Conservation (phyloP, 2,888 invertebrate species). For the Troides oblongomaculatus region DNA sequence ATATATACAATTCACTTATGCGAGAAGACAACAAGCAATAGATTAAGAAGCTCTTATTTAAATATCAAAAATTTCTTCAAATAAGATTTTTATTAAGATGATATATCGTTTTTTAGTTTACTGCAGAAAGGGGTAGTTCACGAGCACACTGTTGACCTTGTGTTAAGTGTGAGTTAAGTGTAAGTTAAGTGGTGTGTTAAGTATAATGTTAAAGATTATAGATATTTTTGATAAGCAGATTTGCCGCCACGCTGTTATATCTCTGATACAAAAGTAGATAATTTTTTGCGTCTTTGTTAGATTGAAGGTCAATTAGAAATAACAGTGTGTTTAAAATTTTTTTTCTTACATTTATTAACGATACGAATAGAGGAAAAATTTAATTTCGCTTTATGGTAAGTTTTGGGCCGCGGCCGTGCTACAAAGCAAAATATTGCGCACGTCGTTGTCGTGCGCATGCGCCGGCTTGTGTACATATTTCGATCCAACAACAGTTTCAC, state of each 20-base stretch:
- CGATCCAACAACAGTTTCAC: too few species aligned
- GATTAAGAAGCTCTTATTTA: too few species aligned
- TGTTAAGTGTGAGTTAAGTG: neutral
- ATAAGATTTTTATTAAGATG: too few species aligned
- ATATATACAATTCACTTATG: too few species aligned
- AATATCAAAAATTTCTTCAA: too few species aligned
- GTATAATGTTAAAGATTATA: too few species aligned
- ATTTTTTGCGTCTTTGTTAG: neutral
- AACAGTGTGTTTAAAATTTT: neutral
- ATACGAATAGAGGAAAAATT: neutral
- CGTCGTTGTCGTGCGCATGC: too few species aligned
- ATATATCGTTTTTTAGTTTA: too few species aligned
- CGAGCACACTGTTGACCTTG: neutral
- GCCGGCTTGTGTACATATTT: too few species aligned
- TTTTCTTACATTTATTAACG: neutral
- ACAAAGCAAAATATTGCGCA: too few species aligned
- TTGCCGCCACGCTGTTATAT: neutral
- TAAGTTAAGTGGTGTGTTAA: too few species aligned
- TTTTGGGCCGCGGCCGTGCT: neutral
- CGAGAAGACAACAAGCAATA: too few species aligned
- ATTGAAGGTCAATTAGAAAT: neutral
- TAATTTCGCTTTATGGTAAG: neutral
- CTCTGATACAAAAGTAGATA: neutral
- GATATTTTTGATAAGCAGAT: neutral
- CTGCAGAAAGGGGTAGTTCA: neutral